A percentile compares a stretch with the other conserved stretches of the same genome.
Evolutionary conservation across 2,797 vertebrate genomes (phyloP).

Genomic region (Alosa sapidissima): DNA sequence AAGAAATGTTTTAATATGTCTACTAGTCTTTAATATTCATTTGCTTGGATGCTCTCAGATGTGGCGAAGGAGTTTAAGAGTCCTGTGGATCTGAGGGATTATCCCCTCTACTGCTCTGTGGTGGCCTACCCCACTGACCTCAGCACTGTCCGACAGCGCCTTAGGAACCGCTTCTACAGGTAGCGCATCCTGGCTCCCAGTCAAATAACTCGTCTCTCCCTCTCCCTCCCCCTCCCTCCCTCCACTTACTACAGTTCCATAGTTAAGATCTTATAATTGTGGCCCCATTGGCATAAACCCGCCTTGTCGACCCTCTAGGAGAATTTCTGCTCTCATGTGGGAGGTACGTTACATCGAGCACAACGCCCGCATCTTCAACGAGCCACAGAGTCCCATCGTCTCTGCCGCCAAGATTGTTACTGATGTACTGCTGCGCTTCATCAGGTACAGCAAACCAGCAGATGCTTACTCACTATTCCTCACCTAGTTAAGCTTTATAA

Average conservation of each 20-base stretch:
- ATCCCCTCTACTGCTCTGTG: slow-evolving; percentile 95
- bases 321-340: slow-evolving; percentile 98
- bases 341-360: slow-evolving; percentile 98
- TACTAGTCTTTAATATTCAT: no score
- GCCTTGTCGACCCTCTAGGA: slow-evolving; percentile 67
- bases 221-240: no score
- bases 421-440: slow-evolving; percentile 90
- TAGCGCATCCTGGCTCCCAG: slow-evolving; percentile 49
- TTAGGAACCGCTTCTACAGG: slow-evolving; percentile 97
- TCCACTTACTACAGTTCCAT: no score
- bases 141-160: slow-evolving; percentile 87
- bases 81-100: slow-evolving; percentile 92
- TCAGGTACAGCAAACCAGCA: slow-evolving; percentile 77
- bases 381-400: slow-evolving; percentile 96
- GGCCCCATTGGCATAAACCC: no score
- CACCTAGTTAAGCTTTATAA: neutral
- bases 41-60: slow-evolving; percentile 68
- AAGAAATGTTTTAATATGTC: no score
- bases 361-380: slow-evolving; percentile 97
- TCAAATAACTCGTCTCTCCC: no score
- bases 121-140: slow-evolving; percentile 96
- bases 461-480: no score
- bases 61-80: slow-evolving; percentile 88
- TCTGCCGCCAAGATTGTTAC: slow-evolving; percentile 93
- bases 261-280: no score